Percentiles rank a stretch among this genome's conserved stretches.
Conservation (phyloP, 2,113 vertebrate species). For the Lycaon pictus region DNA sequence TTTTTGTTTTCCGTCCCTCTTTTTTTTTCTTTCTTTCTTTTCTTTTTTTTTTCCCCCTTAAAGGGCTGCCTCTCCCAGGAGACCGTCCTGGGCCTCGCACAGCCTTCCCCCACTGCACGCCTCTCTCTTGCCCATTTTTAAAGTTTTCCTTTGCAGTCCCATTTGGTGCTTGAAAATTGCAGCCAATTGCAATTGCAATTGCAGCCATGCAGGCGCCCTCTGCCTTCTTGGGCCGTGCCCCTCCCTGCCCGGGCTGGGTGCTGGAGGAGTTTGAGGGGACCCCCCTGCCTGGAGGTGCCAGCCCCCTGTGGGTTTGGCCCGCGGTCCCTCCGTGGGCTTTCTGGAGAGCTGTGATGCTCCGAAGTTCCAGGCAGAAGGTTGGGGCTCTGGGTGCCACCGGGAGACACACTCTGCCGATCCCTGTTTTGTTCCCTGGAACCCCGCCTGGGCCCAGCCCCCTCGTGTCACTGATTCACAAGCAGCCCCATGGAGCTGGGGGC, state of each 20-base stretch:
- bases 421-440: neutral
- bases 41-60: neutral
- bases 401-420: neutral
- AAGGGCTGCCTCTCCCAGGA: neutral
- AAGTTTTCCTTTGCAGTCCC: neutral
- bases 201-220: neutral
- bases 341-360: neutral
- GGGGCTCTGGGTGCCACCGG: neutral
- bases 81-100: neutral
- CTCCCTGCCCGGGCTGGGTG: neutral
- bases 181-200: neutral
- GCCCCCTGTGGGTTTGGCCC: neutral
- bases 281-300: neutral
- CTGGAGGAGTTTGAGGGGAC: neutral
- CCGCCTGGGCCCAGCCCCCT: neutral
- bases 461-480: neutral
- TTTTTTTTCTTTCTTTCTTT: too few species aligned
- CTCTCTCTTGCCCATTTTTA: neutral
- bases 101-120: neutral
- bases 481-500: neutral
- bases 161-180: neutral
- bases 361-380: neutral
- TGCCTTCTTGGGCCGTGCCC: neutral
- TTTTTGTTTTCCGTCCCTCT: neutral
- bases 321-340: neutral